Evolutionary conservation across 2,797 vertebrate species (phyloP).

Genomic region (Psittacula echo): DNA sequence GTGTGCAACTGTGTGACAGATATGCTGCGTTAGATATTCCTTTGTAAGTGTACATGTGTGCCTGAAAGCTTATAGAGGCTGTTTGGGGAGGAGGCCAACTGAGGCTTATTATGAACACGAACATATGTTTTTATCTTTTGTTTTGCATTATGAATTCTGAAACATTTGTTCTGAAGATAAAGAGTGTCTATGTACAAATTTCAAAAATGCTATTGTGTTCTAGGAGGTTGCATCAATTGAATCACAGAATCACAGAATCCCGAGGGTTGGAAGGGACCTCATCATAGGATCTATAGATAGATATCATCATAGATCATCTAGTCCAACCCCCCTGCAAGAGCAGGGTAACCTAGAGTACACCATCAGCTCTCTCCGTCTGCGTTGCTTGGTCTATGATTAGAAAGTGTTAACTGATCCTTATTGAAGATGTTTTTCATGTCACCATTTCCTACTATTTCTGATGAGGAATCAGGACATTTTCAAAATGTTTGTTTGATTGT

Average conservation of each 20-base stretch:
- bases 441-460: not conserved
- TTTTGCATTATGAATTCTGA: not conserved
- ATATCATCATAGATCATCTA: too few species aligned
- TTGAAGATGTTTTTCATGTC: not conserved
- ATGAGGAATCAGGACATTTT: not conserved
- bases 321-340: too few species aligned
- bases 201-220: not conserved
- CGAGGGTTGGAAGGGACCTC: too few species aligned
- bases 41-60: not conserved
- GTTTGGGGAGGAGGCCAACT: not conserved
- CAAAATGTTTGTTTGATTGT: not conserved
- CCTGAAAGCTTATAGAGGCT: not conserved
- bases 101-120: not conserved
- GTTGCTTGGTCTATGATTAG: not conserved
- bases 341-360: not conserved
- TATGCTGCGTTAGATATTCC: not conserved
- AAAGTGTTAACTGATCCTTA: not conserved
- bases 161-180: not conserved
- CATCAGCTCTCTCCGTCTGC: not conserved
- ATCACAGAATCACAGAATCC: not conserved
- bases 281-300: too few species aligned
- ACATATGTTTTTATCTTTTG: not conserved
- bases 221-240: not conserved
- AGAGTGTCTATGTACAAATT: not conserved
- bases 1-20: not conserved